Evolutionary conservation across 2,797 vertebrate species (phyloP).

Genomic region (Coilia nasus): DNA sequence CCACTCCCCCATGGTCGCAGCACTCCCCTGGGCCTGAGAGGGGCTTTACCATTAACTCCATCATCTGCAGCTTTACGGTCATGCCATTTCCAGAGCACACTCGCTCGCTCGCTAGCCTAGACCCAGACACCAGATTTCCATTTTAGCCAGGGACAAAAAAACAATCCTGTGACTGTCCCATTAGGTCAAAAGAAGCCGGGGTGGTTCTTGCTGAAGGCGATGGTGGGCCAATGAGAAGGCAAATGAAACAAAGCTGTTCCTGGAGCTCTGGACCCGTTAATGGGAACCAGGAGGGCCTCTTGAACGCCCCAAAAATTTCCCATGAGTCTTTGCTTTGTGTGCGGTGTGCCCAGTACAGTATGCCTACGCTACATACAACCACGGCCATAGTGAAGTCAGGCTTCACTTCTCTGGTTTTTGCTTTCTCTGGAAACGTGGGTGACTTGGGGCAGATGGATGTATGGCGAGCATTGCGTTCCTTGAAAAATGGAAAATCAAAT

Average conservation of each 20-base stretch:
- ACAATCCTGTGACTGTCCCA: not conserved
- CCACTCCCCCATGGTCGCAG: not conserved
- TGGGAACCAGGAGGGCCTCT: conserved; percentile 40
- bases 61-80: not conserved
- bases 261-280: conserved; percentile 30
- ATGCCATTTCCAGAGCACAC: not conserved
- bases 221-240: conserved; percentile 29
- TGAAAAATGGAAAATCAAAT: conserved; percentile 67
- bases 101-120: not conserved
- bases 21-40: not conserved
- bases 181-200: not conserved
- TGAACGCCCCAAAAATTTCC: not conserved
- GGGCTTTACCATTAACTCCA: not conserved
- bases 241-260: conserved; percentile 6
- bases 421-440: conserved; percentile 57
- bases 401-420: conserved; percentile 56
- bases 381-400: conserved; percentile 66
- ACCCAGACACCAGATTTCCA: conserved; percentile 10
- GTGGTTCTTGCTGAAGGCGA: not conserved
- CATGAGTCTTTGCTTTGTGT: not conserved
- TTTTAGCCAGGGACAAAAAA: not conserved
- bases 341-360: not conserved
- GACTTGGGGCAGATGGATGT: conserved; percentile 33
- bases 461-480: not conserved
- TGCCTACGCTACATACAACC: not conserved